Conservation (phyloP, 2,888 invertebrate species). For the Cantharis lateralis region DNA sequence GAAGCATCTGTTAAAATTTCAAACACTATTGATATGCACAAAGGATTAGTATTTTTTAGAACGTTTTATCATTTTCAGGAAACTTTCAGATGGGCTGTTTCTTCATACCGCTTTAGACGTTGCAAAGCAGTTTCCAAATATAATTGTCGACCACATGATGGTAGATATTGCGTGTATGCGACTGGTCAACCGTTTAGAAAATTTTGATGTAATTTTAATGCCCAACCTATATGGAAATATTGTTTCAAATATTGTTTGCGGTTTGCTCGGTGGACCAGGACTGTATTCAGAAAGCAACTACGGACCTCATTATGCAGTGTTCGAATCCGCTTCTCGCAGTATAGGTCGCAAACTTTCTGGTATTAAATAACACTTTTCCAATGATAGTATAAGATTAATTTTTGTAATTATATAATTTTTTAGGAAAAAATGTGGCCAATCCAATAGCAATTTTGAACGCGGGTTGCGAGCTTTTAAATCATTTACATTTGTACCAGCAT, state of each 20-base stretch:
- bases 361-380: neutral
- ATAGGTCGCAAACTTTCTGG: constrained; percentile 21
- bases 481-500: constrained; percentile 30
- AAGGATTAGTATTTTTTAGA: no score
- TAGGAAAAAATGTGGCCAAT: constrained; percentile 38
- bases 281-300: constrained; percentile 46
- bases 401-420: neutral
- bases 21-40: neutral
- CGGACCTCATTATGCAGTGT: constrained; percentile 44
- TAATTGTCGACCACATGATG: constrained; percentile 44
- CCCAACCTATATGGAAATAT: constrained; percentile 51
- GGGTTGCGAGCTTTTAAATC: constrained; percentile 35
- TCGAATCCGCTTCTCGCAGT: constrained; percentile 46
- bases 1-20: neutral
- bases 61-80: constrained; percentile 38
- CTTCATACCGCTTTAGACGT: constrained; percentile 42
- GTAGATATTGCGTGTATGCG: constrained; percentile 49
- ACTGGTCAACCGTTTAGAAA: constrained; percentile 43
- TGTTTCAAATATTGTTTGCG: constrained; percentile 46
- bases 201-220: constrained; percentile 47
- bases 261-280: constrained; percentile 48
- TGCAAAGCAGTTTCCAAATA: constrained; percentile 43
- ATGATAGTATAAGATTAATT: neutral
- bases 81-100: constrained; percentile 51
- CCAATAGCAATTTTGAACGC: constrained; percentile 40